Base-by-base conservation (phyloP, 64 coral and sea anemone genomes). In the Hydrozoanthus tunicans region DNA sequence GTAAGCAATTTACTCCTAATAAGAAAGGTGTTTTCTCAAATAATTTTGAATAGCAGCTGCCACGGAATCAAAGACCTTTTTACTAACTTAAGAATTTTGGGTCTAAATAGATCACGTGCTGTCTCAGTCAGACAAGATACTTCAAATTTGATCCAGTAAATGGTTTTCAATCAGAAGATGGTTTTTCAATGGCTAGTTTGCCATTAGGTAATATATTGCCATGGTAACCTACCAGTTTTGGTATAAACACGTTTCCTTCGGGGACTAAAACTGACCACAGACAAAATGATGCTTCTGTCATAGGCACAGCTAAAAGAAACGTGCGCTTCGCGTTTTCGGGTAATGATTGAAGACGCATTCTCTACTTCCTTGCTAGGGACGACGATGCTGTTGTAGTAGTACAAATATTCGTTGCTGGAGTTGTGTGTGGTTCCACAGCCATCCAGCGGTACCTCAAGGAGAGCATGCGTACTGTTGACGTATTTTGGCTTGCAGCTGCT, bases 381-480 rank as follows among this genome's bases (percentile, higher is more conserved):
- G 7, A 72, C 88, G 74, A 97, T 94, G 23, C 71, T 70, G 32
- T 97, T 97, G 68, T 91, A 77, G 77, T 97, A 97, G 51, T 83
- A 61, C 7, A 97, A 27, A 73, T 89, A 91, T n/a, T 97, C 95
- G 3, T 69, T 51, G 9, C 79, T 89, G 57, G 88, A 8, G 73
- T 94, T 83, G 56, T 80, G 83, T 25, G 62, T 92, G 3, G 89
- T 97, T 7, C 90, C 89, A 64, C 95, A 97, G 7, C 83, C 83
- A 52, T 90, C 92, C 26, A 97, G 90, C 17, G 92, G 56, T 17
- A 71, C 57, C 57, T 85, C 81, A 17, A 97, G 56, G 11, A 66
- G 64, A 13, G 78, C 51, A 60, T 91, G 90, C 5, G 82, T 88
- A 20, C 5, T 17, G 17, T 91, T 86, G 2, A 88, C 14, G 5